Conservation (phyloP, 2,888 invertebrate genomes). For the Onchidella celtica region DNA sequence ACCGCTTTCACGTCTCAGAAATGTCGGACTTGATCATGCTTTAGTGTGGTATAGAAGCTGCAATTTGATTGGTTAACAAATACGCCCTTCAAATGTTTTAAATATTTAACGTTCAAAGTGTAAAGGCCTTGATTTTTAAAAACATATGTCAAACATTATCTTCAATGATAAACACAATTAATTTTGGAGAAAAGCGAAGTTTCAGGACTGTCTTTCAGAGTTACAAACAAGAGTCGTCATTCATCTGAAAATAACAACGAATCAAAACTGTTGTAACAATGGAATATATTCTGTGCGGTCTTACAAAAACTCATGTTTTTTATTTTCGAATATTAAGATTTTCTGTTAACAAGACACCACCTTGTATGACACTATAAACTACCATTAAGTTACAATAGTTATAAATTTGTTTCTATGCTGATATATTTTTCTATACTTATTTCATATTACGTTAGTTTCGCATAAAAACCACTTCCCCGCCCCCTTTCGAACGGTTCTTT, state of each 20-base stretch:
- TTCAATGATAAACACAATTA: background rate
- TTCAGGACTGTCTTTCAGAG: no score
- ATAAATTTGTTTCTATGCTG: background rate
- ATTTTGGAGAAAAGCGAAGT: no score
- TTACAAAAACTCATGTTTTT: background rate
- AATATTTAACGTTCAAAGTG: no score
- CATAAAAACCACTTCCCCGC: no score
- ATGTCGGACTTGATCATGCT: slow-evolving; percentile 46
- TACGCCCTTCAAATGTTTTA: background rate
- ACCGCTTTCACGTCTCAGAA: slow-evolving; percentile 33
- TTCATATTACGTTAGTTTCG: no score
- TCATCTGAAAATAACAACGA: background rate
- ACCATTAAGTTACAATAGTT: background rate
- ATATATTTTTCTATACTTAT: no score
- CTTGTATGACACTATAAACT: background rate
- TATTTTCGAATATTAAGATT: no score
- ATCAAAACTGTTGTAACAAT: slow-evolving; percentile 22
- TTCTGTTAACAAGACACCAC: no score
- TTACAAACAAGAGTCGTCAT: background rate
- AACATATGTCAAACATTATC: background rate
- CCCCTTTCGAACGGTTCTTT: no score
- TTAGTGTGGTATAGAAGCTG: background rate
- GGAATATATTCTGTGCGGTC: background rate
- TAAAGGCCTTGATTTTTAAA: no score
- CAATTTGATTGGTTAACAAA: slow-evolving; percentile 13